Conservation (phyloP, 2,113 vertebrate species). For the Bos indicus region DNA sequence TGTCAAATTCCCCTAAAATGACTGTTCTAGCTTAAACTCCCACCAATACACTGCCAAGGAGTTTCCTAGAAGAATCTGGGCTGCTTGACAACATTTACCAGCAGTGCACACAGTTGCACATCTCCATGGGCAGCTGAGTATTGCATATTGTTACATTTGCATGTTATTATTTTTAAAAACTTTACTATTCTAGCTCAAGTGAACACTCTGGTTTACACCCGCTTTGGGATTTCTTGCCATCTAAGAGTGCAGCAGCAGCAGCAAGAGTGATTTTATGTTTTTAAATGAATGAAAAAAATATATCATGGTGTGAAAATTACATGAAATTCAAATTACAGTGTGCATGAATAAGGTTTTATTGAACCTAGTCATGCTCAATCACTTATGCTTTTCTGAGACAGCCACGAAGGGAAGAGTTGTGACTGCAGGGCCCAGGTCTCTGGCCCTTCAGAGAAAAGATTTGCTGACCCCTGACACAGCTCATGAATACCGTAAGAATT, state of each 20-base stretch:
- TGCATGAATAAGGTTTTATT: neutral
- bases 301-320: neutral
- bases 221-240: neutral
- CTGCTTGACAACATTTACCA: too few relatives aligned
- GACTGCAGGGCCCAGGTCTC: neutral
- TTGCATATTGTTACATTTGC: neutral
- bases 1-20: neutral
- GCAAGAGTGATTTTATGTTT: neutral
- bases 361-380: neutral
- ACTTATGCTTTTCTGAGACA: neutral
- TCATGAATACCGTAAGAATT: neutral
- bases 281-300: neutral
- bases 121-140: neutral
- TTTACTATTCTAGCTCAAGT: neutral
- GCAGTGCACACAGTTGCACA: neutral
- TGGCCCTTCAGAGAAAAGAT: neutral
- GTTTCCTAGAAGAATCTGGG: neutral
- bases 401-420: too few relatives aligned
- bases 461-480: neutral
- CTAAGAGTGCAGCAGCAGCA: neutral
- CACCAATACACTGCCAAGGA: neutral
- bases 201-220: neutral
- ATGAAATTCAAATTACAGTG: neutral
- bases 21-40: neutral
- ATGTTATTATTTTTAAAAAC: neutral